A percentile compares a stretch with the other conserved stretches of the same genome.
phyloP scores from a whole-genome alignment of 2,113 vertebrate species.

The Phodopus roborovskii region DNA sequence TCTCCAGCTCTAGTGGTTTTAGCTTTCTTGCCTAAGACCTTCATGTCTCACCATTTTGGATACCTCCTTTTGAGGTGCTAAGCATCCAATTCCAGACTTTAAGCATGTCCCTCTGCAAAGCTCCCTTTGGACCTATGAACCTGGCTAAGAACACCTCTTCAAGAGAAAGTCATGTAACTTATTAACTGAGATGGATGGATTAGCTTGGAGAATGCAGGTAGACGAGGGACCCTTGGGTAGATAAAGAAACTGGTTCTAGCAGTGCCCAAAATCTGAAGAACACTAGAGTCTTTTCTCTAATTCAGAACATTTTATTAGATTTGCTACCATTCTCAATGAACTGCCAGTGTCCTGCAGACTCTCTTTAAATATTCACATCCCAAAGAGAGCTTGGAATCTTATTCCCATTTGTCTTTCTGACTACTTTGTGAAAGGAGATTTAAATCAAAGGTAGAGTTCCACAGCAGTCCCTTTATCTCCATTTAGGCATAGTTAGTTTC shows the following conservation, averaged over 20 bases:
- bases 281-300: background rate
- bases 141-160: background rate
- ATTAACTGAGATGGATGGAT: background rate
- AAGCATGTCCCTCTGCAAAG: background rate
- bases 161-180: background rate
- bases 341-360: background rate
- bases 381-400: background rate
- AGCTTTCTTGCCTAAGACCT: background rate
- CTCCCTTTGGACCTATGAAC: background rate
- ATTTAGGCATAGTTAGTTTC: conserved; percentile 5
- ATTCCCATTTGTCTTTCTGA: background rate
- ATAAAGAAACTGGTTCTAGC: background rate
- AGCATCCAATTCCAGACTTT: background rate
- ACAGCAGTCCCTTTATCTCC: background rate
- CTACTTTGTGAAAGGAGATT: background rate
- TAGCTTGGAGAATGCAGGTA: background rate
- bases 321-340: background rate
- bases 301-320: background rate
- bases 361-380: background rate
- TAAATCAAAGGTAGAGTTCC: conserved; percentile 27
- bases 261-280: background rate
- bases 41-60: background rate
- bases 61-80: background rate
- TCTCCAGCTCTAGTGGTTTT: background rate
- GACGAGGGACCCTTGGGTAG: background rate